Percentiles rank a stretch among this genome's conserved stretches.
These are phyloP conservation scores for Hydraecia micacea DNA, from an alignment of 2,888 invertebrate species.

Conservation along the genomic window DNA sequence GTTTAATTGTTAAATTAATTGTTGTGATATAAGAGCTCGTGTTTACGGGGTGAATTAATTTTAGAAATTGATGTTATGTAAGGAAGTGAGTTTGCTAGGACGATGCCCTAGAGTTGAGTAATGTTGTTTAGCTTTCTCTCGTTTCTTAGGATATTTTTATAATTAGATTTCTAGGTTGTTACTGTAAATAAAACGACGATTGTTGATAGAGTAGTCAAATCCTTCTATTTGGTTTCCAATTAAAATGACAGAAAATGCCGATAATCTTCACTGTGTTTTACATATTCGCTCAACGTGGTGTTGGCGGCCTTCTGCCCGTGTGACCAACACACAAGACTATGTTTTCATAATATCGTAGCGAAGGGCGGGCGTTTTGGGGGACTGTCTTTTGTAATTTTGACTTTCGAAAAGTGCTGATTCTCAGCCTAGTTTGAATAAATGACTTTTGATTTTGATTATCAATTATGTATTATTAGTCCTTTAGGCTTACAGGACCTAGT, in stretches of 20 bases:
- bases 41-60: conserved; percentile 69
- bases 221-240: not conserved
- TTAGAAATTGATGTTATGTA: conserved; percentile 70
- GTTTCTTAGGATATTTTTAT: not conserved
- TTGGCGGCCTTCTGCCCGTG: not conserved
- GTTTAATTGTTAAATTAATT: conserved; percentile 81
- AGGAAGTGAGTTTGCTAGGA: conserved; percentile 52
- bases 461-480: too few relatives aligned
- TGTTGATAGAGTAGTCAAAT: not conserved
- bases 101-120: conserved; percentile 55
- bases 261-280: too few relatives aligned
- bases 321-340: too few relatives aligned
- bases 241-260: not conserved
- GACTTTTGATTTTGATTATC: too few relatives aligned
- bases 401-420: too few relatives aligned
- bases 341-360: too few relatives aligned
- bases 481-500: too few relatives aligned
- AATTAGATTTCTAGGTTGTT: not conserved
- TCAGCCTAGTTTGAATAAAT: too few relatives aligned
- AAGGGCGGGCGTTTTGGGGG: too few relatives aligned
- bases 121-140: conserved; percentile 15
- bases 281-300: not conserved
- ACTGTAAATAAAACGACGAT: not conserved
- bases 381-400: too few relatives aligned
- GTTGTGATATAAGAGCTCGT: conserved; percentile 72